These are phyloP conservation scores for Epinephelus malabaricus DNA, from an alignment of 2,797 vertebrate species.

Conservation along the genomic window DNA sequence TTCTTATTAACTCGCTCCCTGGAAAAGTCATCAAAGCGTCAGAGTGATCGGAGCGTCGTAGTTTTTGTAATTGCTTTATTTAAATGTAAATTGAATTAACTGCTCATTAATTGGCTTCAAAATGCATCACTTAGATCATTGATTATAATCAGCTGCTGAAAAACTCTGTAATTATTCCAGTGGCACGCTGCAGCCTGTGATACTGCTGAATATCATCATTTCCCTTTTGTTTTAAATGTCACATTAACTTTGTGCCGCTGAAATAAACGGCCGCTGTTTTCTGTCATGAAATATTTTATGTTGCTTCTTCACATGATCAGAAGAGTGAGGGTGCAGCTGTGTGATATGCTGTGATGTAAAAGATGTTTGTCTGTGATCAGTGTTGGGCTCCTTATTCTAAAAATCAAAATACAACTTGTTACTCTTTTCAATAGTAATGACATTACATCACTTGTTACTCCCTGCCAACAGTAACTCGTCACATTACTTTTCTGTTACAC, in stretches of 20 bases:
- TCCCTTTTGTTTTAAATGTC: background rate
- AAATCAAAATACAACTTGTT: too few species aligned
- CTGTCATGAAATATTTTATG: background rate
- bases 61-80: background rate
- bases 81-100: background rate
- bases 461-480: too few species aligned
- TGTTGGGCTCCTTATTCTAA: too few species aligned
- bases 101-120: slow-evolving; percentile 1
- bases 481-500: too few species aligned
- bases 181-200: background rate
- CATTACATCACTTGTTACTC: too few species aligned
- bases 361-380: too few species aligned
- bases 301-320: background rate
- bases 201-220: background rate
- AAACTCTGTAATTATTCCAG: background rate
- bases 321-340: background rate
- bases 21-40: background rate
- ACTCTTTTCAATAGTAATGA: too few species aligned
- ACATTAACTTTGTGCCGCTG: background rate
- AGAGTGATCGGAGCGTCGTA: too few species aligned
- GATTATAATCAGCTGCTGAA: background rate
- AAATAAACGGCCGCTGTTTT: background rate
- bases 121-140: background rate
- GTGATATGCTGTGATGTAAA: too few species aligned
- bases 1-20: background rate